Percentiles rank a stretch among this genome's conserved stretches.
phyloP scores from a whole-genome alignment of 1,140 invertebrate species.

The Drosophila ogumai region DNA sequence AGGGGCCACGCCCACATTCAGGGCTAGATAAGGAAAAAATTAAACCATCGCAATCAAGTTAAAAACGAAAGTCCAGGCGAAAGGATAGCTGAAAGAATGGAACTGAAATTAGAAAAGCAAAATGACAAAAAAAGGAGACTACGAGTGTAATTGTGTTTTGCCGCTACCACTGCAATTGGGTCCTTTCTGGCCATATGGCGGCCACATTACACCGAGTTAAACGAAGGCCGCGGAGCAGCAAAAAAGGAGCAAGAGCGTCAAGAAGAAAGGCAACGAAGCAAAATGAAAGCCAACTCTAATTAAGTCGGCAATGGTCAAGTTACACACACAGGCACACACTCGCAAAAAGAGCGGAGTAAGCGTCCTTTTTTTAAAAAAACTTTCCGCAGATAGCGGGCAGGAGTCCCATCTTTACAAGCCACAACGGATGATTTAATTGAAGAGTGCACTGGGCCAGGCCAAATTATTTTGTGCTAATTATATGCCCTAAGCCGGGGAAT shows the following conservation, averaged over 20 bases:
- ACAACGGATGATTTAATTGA: conserved; percentile 64
- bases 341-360: conserved; percentile 17
- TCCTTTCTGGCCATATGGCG: conserved; percentile 62
- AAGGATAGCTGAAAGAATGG: conserved; percentile 49
- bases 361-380: conserved; percentile 20
- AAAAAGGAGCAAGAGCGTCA: conserved; percentile 17
- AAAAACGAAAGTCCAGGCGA: conserved; percentile 62
- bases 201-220: conserved; percentile 48
- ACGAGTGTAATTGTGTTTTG: conserved; percentile 69
- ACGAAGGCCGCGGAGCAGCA: conserved; percentile 16
- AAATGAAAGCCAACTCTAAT: conserved; percentile 70
- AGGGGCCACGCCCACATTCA: conserved; percentile 40
- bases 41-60: conserved; percentile 58
- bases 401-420: conserved; percentile 28
- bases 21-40: conserved; percentile 44
- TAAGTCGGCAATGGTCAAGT: conserved; percentile 65
- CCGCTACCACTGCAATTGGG: conserved; percentile 37
- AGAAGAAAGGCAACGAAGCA: conserved; percentile 25
- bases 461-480: conserved; percentile 68
- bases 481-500: conserved; percentile 30
- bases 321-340: conserved; percentile 27
- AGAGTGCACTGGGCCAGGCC: conserved; percentile 43
- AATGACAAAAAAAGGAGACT: conserved; percentile 44
- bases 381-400: conserved; percentile 18
- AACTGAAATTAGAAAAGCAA: conserved; percentile 65